phyloP scores from a whole-genome alignment of 2,888 invertebrate species.

The Lamproptera curius region DNA sequence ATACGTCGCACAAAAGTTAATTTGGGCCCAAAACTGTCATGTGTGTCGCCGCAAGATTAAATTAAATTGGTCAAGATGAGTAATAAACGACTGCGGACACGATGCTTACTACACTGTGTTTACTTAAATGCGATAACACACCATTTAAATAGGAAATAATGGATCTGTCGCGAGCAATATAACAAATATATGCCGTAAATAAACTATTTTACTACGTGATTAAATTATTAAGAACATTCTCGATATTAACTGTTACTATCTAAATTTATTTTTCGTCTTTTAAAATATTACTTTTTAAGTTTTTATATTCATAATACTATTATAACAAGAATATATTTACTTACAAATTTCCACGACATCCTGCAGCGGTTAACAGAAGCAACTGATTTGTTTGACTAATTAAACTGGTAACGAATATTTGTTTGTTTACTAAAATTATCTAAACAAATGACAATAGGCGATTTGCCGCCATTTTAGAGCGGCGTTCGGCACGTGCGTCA shows the following conservation, averaged over 20 bases:
- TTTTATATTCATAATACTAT: neutral
- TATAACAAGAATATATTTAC: conserved; percentile 14
- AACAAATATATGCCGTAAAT: too few species aligned
- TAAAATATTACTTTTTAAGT: neutral
- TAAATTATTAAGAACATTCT: neutral
- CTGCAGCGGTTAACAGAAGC: conserved; percentile 21
- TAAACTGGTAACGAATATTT: conserved; percentile 12
- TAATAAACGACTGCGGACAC: conserved; percentile 5
- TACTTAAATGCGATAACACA: too few species aligned
- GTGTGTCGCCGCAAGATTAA: conserved; percentile 15
- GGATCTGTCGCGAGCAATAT: too few species aligned
- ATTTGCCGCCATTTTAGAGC: conserved; percentile 16
- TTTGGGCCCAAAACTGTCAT: conserved; percentile 12
- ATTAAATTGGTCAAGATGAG: conserved; percentile 13
- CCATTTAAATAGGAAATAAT: too few species aligned
- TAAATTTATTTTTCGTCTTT: neutral
- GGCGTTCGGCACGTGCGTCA: conserved; percentile 12
- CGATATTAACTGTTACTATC: neutral
- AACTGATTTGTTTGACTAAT: conserved; percentile 17
- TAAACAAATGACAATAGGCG: conserved; percentile 15
- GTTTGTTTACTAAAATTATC: conserved; percentile 19
- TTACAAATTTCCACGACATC: conserved; percentile 28
- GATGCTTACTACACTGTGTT: too few species aligned
- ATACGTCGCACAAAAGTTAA: conserved; percentile 10
- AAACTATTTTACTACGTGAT: too few species aligned